phyloP scores from a whole-genome alignment of 2,113 vertebrate species.

The Ictalurus punctatus region DNA sequence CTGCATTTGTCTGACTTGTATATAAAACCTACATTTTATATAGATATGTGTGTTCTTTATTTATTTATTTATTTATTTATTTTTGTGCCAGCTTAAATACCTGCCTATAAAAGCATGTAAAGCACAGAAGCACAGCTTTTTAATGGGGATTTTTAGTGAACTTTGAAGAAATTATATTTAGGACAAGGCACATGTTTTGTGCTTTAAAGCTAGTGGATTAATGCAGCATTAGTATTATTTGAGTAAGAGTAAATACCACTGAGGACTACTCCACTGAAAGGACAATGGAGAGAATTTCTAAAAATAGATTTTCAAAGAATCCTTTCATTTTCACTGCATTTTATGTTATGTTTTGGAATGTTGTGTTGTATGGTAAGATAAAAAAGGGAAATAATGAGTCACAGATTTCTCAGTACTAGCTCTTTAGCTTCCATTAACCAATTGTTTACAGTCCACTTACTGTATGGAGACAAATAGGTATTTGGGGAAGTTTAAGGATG shows the following conservation, averaged over 20 bases:
- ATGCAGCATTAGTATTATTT: not conserved
- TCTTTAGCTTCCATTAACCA: not conserved
- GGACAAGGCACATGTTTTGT: not conserved
- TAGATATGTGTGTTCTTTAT: not conserved
- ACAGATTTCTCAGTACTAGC: not conserved
- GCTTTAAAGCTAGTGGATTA: not conserved
- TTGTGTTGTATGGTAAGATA: not conserved
- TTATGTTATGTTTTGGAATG: not conserved
- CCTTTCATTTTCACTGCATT: not conserved
- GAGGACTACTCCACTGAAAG: not conserved
- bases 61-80: not conserved
- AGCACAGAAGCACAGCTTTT: not conserved
- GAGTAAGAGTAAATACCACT: not conserved
- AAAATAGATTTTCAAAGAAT: not conserved
- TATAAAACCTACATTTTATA: not conserved
- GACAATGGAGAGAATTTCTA: not conserved
- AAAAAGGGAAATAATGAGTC: not conserved
- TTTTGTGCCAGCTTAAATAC: not conserved
- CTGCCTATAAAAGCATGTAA: not conserved
- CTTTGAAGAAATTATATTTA: not conserved
- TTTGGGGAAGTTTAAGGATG: not conserved
- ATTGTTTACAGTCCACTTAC: not conserved
- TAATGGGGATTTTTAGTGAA: not conserved
- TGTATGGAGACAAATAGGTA: not conserved
- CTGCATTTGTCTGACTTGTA: not conserved